Percentiles rank a stretch among this genome's conserved stretches.
These are phyloP conservation scores for Oenanthe melanoleuca DNA, from an alignment of 2,113 vertebrate species.

Conservation along the genomic window DNA sequence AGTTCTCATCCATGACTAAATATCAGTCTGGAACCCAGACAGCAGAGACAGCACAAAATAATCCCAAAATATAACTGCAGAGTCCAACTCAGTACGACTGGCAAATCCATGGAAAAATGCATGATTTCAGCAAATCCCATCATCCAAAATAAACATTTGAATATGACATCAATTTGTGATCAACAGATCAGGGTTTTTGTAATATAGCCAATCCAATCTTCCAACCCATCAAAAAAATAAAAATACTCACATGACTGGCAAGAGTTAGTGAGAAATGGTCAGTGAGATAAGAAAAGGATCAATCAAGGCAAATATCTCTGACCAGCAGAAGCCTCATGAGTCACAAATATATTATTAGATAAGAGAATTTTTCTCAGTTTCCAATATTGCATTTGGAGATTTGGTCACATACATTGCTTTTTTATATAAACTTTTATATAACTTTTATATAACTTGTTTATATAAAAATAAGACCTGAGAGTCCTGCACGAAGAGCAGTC, in stretches of 20 bases:
- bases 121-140: slow-evolving; percentile 33
- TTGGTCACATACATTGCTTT: not conserved
- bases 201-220: slow-evolving; percentile 13
- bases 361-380: not conserved
- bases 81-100: not conserved
- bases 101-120: slow-evolving; percentile 18
- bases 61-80: slow-evolving; percentile 17
- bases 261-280: slow-evolving; percentile 22
- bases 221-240: not conserved
- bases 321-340: not conserved
- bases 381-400: not conserved
- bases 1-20: slow-evolving; percentile 5
- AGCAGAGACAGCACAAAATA: slow-evolving; percentile 24
- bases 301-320: slow-evolving; percentile 5
- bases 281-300: slow-evolving; percentile 24
- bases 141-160: slow-evolving; percentile 60
- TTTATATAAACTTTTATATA: too few relatives aligned
- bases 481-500: not conserved
- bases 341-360: not conserved
- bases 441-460: not conserved
- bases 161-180: slow-evolving; percentile 36
- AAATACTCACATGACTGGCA: not conserved
- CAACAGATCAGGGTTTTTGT: slow-evolving; percentile 37
- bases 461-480: not conserved
- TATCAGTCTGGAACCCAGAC: not conserved